Evolutionary conservation across 2,888 invertebrate species (phyloP).

Genomic region (Buathra laborator): DNA sequence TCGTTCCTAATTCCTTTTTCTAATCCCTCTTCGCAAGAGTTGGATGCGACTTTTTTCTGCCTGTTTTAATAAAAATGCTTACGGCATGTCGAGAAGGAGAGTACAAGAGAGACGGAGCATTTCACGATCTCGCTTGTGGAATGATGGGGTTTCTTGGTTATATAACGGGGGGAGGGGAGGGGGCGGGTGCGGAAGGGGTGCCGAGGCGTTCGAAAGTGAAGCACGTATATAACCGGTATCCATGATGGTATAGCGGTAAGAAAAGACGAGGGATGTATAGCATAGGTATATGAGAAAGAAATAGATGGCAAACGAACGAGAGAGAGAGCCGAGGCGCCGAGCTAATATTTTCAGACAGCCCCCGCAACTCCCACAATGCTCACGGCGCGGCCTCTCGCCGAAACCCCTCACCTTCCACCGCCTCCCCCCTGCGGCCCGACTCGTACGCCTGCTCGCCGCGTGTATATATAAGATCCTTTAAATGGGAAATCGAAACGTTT

Average conservation of each 20-base stretch:
- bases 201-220: constrained; percentile 47
- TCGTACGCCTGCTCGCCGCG: constrained; percentile 71
- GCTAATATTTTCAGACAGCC: constrained; percentile 80
- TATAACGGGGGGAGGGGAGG: neutral
- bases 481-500: constrained; percentile 85
- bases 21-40: neutral
- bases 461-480: constrained; percentile 83
- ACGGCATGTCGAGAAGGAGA: constrained; percentile 33
- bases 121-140: constrained; percentile 45
- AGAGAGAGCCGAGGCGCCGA: constrained; percentile 69
- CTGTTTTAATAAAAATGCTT: constrained; percentile 65
- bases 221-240: constrained; percentile 65
- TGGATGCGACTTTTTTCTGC: neutral
- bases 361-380: constrained; percentile 66
- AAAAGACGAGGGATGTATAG: constrained; percentile 33
- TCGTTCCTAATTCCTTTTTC: constrained; percentile 2
- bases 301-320: constrained; percentile 27
- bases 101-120: constrained; percentile 39
- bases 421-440: constrained; percentile 73
- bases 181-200: constrained; percentile 42
- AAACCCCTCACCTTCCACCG: constrained; percentile 63
- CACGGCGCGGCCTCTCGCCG: constrained; percentile 59
- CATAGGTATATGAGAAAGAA: constrained; percentile 14
- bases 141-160: constrained; percentile 51
- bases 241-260: constrained; percentile 49